Evolutionary conservation across 2,113 vertebrate species (phyloP).

Genomic region (Fregetta grallaria): DNA sequence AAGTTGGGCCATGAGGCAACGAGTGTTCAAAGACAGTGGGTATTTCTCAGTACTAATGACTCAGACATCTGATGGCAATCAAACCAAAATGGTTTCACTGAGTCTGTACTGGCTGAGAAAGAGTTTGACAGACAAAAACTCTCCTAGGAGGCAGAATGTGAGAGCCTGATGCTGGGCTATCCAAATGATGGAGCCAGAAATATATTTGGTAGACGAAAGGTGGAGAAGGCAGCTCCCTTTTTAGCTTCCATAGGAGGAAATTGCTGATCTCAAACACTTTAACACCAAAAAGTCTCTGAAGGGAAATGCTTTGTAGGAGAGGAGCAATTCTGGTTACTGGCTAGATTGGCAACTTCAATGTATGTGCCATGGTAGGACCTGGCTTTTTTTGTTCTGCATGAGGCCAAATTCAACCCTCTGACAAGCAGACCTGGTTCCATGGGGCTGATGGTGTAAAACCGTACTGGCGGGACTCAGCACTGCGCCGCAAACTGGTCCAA

Average conservation of each 20-base stretch:
- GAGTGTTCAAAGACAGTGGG: background rate
- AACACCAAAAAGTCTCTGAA: background rate
- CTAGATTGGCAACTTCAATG: background rate
- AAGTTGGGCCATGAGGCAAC: background rate
- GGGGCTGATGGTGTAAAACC: background rate
- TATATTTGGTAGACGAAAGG: background rate
- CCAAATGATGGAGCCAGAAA: background rate
- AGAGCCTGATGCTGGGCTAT: background rate
- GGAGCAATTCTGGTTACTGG: background rate
- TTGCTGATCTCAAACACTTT: background rate
- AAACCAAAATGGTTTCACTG: background rate
- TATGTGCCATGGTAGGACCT: accelerated
- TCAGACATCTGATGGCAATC: background rate
- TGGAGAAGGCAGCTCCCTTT: background rate
- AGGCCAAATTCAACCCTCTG: background rate
- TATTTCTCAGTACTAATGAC: background rate
- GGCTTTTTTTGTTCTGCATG: background rate
- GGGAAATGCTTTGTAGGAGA: background rate
- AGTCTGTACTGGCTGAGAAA: background rate
- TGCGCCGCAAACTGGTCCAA: background rate
- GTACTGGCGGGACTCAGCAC: background rate
- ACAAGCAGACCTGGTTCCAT: background rate
- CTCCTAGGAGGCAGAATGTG: background rate
- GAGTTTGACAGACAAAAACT: background rate
- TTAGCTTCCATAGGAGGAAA: background rate